A percentile compares a stretch with the other conserved stretches of the same genome.
These are phyloP conservation scores for Carcina quercana DNA, from an alignment of 2,888 invertebrate species.

Conservation along the genomic window DNA sequence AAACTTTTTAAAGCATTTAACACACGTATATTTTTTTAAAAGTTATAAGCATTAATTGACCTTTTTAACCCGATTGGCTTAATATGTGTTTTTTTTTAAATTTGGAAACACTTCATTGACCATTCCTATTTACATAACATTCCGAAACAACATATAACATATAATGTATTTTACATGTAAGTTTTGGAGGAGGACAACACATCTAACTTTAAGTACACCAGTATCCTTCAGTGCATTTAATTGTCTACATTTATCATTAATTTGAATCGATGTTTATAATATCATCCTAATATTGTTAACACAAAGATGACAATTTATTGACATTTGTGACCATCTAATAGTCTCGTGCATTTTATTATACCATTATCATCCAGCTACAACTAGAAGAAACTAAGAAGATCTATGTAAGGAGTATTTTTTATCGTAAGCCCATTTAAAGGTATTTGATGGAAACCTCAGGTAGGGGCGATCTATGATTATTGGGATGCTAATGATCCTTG, in stretches of 20 bases:
- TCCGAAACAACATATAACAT: slow-evolving; percentile 8
- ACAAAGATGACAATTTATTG: too few relatives aligned
- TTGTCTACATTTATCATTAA: too few relatives aligned
- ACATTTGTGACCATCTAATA: too few relatives aligned
- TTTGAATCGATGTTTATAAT: too few relatives aligned
- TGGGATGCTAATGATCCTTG: slow-evolving; percentile 36
- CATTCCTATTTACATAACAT: slow-evolving; percentile 26
- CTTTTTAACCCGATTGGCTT: slow-evolving; percentile 25
- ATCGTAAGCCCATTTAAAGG: slow-evolving; percentile 17
- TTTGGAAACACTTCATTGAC: slow-evolving; percentile 8
- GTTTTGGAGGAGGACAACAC: slow-evolving; percentile 3
- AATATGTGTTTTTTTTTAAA: neutral
- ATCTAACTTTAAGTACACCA: too few relatives aligned
- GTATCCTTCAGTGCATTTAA: too few relatives aligned
- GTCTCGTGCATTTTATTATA: too few relatives aligned
- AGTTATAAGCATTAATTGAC: slow-evolving; percentile 37
- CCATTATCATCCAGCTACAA: slow-evolving; percentile 16
- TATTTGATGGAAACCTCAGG: slow-evolving; percentile 29
- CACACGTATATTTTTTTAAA: slow-evolving; percentile 22
- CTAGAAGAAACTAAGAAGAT: slow-evolving; percentile 23
- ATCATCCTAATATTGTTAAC: too few relatives aligned
- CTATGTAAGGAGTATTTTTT: slow-evolving; percentile 6
- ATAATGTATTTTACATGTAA: slow-evolving; percentile 7
- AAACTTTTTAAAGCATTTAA: slow-evolving; percentile 42
- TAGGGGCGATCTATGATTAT: slow-evolving; percentile 22